Conservation (phyloP, 2,113 vertebrate genomes). For the Solenodon paradoxus region DNA sequence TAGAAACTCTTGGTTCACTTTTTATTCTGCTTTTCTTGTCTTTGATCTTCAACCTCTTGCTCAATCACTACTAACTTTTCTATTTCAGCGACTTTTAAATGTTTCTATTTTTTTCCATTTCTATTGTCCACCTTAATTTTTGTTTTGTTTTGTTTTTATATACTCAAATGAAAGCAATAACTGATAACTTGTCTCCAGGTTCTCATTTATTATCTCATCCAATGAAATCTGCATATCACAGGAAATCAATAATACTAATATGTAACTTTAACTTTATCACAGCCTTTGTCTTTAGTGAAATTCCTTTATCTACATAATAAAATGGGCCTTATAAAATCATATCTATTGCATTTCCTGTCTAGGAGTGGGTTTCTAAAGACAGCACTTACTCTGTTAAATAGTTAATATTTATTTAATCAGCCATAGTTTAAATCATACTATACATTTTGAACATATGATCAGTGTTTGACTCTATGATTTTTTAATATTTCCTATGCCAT, state of each 20-base stretch:
- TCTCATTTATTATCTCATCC: background rate
- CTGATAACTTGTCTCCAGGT: background rate
- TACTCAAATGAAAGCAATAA: background rate
- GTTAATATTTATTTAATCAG: background rate
- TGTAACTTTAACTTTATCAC: background rate
- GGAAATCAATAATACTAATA: background rate
- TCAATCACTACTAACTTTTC: background rate
- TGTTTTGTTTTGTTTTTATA: too few species aligned
- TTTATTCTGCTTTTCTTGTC: background rate
- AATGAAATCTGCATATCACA: background rate
- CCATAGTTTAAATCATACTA: background rate
- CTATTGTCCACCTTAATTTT: fast-evolving
- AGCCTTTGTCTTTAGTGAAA: background rate
- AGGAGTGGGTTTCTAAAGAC: background rate
- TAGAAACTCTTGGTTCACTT: background rate
- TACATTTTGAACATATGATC: background rate
- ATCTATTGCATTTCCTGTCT: background rate
- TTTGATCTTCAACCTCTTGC: background rate
- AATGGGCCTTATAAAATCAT: background rate
- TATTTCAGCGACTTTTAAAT: background rate
- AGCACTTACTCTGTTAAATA: background rate
- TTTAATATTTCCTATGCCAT: background rate
- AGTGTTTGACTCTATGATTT: background rate
- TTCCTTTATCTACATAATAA: background rate
- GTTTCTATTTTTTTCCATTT: background rate